Base-by-base conservation (phyloP, 2,113 vertebrate species). In the Epinephelus cyanopodus region DNA sequence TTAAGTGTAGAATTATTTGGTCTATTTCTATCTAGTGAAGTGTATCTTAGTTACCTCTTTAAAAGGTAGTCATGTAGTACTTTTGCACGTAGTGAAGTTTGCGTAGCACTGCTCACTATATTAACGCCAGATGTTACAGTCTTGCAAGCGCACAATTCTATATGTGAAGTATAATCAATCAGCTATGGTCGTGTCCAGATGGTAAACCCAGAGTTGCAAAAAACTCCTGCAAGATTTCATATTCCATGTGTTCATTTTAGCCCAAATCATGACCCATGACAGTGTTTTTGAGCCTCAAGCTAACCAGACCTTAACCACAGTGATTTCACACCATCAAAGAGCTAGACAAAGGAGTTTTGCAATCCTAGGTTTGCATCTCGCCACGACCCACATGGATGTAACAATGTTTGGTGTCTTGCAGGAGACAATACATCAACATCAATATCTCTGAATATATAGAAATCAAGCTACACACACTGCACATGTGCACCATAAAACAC, bases 41-140 rank as follows among this genome's bases (percentile, higher is more conserved):
- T 81, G 19, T 71, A 48, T 66, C 25, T 83, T 52, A 47, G 8
- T 37, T 37, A 66, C 8, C 19, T 77, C 50, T 67, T 56, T 68
- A 47, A 71, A 83, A 54, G 60, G 25, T 63, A 78, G 50, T 66
- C 17, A 42, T 63, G 54, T 54, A 73, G 58, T n/a, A 57, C 50
- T 60, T 29, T 65, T 83, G 65, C 57, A 83, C 37, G 63, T 39
- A 56, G 21, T 23, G 39, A 62, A 21, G 58, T 61, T 61, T 45
- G 70, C 56, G 54, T 25, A 70, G 25, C 21, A 65, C 25, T 57
- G 33, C 57, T 63, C 23, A 70, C 3, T 54, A n/a, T 57, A 50
- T 64, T 60, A 52, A 72, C 8, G 1, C 23, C 68, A 68, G 74
- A 74, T 39, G 64, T 76, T 29, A 37, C 73, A 12, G 29, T 73